Base-by-base conservation (phyloP, 2,888 invertebrate species). In the Dasysyrphus tricinctus region DNA sequence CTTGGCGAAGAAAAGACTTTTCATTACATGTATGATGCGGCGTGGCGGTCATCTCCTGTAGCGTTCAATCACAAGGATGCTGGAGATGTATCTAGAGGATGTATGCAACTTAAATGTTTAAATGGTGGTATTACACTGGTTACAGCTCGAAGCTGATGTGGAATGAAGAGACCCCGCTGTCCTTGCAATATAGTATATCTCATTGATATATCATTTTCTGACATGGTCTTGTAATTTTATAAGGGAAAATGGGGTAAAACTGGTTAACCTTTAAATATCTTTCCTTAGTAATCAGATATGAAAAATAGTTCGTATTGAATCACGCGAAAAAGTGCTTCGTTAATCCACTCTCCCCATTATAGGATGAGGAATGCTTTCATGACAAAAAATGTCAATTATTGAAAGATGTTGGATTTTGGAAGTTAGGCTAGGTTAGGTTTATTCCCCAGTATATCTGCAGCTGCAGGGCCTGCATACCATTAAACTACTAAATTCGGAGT, bases 21-120 rank as follows among this genome's bases (percentile, higher is more conserved):
- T 19, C 37, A 14, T 34, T 32, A 3, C 24, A 63, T 65, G 47
- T 14, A 49, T 54, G n/a, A 11, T 24, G 16, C 19, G 19, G 56
- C 24, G 24, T 3, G 24, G 24, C 24, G 24, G 24, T 29, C 69
- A 69, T 24, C 24, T 69, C 69, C 69, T 34, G 39, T 37, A 37
- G 42, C 39, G 51, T 42, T 24, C 9, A 5, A 6, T 3, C 24
- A 24, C 24, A 51, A 44, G 16, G 24, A 32, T 65, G 29, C 12
- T 42, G 14, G 37, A 19, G 39, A 39, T 61, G 19, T 59, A 19
- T 14, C 11, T 8, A 54, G 1, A 32, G 49, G 16, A 65, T 47
- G 44, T 54, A n/a, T 24, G 54, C 54, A 54, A 69, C 69, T 54
- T 54, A 69, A 54, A 69, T 69, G 54, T 69, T 69, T 67, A 67